phyloP scores from a whole-genome alignment of 2,888 invertebrate genomes.

The Lasioglossum pauxillum region DNA sequence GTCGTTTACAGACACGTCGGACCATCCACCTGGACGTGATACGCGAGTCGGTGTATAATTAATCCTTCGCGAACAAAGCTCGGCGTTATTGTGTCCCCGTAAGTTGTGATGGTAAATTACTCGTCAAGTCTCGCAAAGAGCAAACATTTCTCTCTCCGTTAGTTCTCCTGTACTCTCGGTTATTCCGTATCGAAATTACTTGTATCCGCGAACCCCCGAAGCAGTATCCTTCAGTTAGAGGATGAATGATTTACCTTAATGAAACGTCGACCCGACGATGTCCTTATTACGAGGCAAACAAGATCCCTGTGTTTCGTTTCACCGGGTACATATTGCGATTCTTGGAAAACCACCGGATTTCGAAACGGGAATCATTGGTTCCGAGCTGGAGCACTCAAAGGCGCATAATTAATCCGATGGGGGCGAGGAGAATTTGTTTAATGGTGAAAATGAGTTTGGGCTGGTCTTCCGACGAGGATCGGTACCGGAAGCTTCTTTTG shows the following conservation, averaged over 20 bases:
- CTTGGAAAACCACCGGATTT: not conserved
- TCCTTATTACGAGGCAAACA: conserved; percentile 23
- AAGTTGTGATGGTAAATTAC: conserved; percentile 65
- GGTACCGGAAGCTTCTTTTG: not conserved
- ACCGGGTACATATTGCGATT: not conserved
- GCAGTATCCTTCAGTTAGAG: not conserved
- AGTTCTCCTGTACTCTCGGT: not conserved
- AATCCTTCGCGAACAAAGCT: conserved; percentile 55
- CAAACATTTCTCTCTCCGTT: conserved; percentile 35
- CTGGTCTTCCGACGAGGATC: not conserved
- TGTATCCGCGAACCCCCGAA: not conserved
- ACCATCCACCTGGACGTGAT: conserved; percentile 56
- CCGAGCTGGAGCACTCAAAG: not conserved
- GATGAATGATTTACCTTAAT: conserved; percentile 30
- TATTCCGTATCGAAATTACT: conserved; percentile 43
- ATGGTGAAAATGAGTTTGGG: not conserved
- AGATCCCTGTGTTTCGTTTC: conserved; percentile 12
- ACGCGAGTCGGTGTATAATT: conserved; percentile 55
- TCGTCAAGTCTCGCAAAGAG: conserved; percentile 59
- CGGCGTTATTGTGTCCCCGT: conserved; percentile 57
- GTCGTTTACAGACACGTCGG: conserved; percentile 65
- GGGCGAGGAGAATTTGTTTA: not conserved
- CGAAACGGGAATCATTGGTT: not conserved
- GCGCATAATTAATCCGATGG: not conserved
- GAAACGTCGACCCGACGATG: conserved; percentile 29